Evolutionary conservation across 2,888 invertebrate genomes (phyloP).

Genomic region (Plutella xylostella): DNA sequence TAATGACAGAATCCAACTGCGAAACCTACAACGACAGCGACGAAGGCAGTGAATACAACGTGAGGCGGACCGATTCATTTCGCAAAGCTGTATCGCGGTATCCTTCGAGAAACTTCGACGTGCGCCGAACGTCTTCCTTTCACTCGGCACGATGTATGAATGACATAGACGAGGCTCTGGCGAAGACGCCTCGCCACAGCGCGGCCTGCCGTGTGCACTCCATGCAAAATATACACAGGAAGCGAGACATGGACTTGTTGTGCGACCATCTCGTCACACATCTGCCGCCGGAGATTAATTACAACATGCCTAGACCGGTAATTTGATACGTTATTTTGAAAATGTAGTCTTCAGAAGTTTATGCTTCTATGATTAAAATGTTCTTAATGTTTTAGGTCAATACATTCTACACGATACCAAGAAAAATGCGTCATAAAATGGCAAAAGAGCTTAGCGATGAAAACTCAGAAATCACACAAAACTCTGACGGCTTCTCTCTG

Average conservation of each 20-base stretch:
- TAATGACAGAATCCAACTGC: slow-evolving; percentile 49
- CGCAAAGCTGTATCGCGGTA: slow-evolving; percentile 36
- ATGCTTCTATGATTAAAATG: too few relatives aligned
- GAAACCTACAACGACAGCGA: slow-evolving; percentile 58
- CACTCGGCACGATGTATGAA: slow-evolving; percentile 49
- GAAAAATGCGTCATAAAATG: slow-evolving; percentile 48
- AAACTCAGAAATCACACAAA: slow-evolving; percentile 51
- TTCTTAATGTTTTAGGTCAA: slow-evolving; percentile 41
- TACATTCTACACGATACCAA: slow-evolving; percentile 61
- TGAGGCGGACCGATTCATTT: slow-evolving; percentile 53
- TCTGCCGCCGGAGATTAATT: slow-evolving; percentile 49
- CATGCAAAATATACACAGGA: slow-evolving; percentile 50
- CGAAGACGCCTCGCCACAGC: slow-evolving; percentile 32
- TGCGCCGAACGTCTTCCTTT: slow-evolving; percentile 50
- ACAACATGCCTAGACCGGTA: slow-evolving; percentile 50
- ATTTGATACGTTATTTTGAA: too few relatives aligned
- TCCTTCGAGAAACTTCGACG: slow-evolving; percentile 46
- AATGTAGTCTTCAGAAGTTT: too few relatives aligned
- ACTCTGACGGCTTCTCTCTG: slow-evolving; percentile 54
- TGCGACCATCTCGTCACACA: slow-evolving; percentile 55
- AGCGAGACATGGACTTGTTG: slow-evolving; percentile 46
- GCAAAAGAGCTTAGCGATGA: slow-evolving; percentile 53
- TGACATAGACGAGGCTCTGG: slow-evolving; percentile 33
- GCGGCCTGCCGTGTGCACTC: slow-evolving; percentile 50
- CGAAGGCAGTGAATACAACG: slow-evolving; percentile 55